Conservation (phyloP, 1,140 invertebrate genomes). For the Charaxes varanes region DNA sequence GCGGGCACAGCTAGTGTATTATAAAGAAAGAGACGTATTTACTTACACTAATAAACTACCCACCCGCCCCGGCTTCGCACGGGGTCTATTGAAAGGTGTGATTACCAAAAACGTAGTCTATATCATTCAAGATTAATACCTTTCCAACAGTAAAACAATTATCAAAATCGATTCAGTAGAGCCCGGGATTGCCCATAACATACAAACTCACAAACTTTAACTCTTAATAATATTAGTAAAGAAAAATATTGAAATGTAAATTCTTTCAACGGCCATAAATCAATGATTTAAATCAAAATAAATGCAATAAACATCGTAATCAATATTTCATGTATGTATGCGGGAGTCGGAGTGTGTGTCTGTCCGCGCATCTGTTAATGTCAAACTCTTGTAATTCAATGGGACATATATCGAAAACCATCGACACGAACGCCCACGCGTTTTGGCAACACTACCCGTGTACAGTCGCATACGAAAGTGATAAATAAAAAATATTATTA, state of each 20-base stretch:
- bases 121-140: too few relatives aligned
- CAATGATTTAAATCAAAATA: neutral
- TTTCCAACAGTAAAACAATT: too few relatives aligned
- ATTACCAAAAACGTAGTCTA: too few relatives aligned
- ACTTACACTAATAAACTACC: too few relatives aligned
- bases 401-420: constrained; percentile 27
- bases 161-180: too few relatives aligned
- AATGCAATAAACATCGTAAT: constrained; percentile 1
- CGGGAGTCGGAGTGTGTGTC: constrained; percentile 2
- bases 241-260: neutral
- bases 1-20: too few relatives aligned
- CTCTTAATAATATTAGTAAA: neutral
- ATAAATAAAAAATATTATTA: too few relatives aligned
- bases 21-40: too few relatives aligned
- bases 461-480: constrained; percentile 17
- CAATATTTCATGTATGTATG: constrained; percentile 3
- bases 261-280: neutral
- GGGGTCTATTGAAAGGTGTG: too few relatives aligned
- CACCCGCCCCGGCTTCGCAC: too few relatives aligned
- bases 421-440: constrained; percentile 31
- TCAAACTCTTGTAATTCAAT: constrained; percentile 21
- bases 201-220: too few relatives aligned
- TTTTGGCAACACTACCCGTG: constrained; percentile 17
- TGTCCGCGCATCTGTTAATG: constrained; percentile 18
- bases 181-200: too few relatives aligned